phyloP scores from a whole-genome alignment of 2,113 vertebrate genomes.

The Notothenia rossii region DNA sequence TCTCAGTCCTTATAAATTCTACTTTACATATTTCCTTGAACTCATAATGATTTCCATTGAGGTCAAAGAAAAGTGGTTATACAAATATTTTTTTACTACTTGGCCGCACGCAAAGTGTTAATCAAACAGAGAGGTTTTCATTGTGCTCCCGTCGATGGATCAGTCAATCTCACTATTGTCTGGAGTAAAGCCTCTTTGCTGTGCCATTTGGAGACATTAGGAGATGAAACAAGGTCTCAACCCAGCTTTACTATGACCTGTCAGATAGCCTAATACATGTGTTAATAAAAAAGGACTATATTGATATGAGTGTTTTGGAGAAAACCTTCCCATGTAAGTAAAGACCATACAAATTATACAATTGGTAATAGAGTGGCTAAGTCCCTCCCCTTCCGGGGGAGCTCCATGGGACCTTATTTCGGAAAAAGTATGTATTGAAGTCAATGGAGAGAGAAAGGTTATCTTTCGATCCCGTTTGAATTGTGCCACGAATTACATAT shows the following conservation, averaged over 20 bases:
- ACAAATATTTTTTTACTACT: too few relatives aligned
- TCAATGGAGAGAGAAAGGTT: too few relatives aligned
- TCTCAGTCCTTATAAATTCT: too few relatives aligned
- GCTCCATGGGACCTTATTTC: too few relatives aligned
- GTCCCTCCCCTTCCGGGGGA: too few relatives aligned
- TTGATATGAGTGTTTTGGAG: neutral
- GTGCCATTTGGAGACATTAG: constrained; percentile 57
- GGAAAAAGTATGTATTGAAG: too few relatives aligned
- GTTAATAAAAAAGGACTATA: neutral
- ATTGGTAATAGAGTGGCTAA: neutral
- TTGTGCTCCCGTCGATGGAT: constrained; percentile 38
- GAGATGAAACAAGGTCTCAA: constrained; percentile 48
- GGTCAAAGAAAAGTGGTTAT: too few relatives aligned
- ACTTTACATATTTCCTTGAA: too few relatives aligned
- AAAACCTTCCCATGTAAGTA: neutral
- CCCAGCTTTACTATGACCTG: constrained; percentile 20
- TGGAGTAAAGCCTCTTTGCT: constrained; percentile 66
- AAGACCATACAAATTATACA: neutral
- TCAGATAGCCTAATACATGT: neutral
- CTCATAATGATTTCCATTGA: too few relatives aligned
- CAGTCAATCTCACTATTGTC: constrained; percentile 58
- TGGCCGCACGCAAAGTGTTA: neutral
- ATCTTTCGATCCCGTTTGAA: too few relatives aligned
- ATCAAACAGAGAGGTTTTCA: constrained; percentile 59
- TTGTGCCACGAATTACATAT: too few relatives aligned